Conservation (phyloP, 1,140 invertebrate species). For the Zaprionus gabonicus region DNA sequence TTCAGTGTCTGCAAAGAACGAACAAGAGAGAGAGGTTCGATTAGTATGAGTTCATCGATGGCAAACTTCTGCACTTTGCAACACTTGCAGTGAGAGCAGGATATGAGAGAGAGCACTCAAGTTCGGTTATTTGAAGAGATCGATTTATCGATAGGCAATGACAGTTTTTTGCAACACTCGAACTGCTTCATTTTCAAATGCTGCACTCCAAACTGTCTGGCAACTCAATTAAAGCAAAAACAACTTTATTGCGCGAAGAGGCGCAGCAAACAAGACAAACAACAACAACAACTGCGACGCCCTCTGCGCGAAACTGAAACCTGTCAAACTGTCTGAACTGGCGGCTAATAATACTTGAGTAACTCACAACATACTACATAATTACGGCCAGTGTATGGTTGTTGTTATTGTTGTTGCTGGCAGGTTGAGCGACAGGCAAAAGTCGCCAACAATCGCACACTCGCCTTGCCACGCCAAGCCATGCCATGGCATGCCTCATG, state of each 20-base stretch:
- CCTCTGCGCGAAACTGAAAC: conserved; percentile 44
- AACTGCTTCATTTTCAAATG: conserved; percentile 1
- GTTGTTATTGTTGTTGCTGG: conserved; percentile 21
- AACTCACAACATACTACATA: conserved; percentile 66
- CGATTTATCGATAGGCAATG: background rate
- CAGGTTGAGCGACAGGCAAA: conserved; percentile 55
- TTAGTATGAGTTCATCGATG: background rate
- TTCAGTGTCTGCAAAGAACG: conserved; percentile 79
- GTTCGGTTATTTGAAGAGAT: background rate
- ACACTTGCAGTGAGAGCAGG: no score
- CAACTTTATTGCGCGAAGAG: conserved; percentile 3
- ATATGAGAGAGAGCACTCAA: background rate
- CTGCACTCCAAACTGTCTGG: conserved; percentile 33
- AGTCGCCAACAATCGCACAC: conserved; percentile 42
- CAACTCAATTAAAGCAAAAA: conserved; percentile 53
- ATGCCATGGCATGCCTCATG: conserved; percentile 45
- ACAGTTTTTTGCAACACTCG: background rate
- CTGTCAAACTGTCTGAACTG: conserved; percentile 70
- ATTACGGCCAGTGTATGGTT: conserved; percentile 48
- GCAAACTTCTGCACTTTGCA: background rate
- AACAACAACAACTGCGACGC: conserved; percentile 14
- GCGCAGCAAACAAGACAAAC: conserved; percentile 1
- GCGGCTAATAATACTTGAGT: conserved; percentile 69
- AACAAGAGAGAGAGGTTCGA: background rate
- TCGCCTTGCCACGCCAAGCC: conserved; percentile 31